Evolutionary conservation across 2,888 invertebrate genomes (phyloP).

Genomic region (Zygogramma bicolorata): DNA sequence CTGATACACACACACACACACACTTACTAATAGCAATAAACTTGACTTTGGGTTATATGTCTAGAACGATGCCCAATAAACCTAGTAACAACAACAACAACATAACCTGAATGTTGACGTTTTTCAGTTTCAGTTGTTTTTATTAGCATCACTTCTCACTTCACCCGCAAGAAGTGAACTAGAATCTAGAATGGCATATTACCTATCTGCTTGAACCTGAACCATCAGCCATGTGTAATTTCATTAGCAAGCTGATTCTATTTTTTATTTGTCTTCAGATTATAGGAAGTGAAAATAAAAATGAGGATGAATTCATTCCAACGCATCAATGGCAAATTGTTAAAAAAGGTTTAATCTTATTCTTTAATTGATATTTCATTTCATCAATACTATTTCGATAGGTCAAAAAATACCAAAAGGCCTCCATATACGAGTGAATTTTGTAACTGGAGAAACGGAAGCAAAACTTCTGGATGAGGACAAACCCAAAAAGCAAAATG

Average conservation of each 20-base stretch:
- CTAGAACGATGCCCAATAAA: too few relatives aligned
- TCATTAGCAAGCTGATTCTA: not conserved
- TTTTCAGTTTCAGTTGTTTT: too few relatives aligned
- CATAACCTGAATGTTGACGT: too few relatives aligned
- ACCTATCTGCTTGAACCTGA: too few relatives aligned
- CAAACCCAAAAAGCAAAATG: slow-evolving; percentile 49
- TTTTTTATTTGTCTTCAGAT: not conserved
- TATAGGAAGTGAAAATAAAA: slow-evolving; percentile 29
- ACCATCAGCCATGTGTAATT: not conserved
- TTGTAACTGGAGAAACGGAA: slow-evolving; percentile 80
- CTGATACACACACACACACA: too few relatives aligned
- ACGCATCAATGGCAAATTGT: slow-evolving; percentile 76
- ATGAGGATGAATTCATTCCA: slow-evolving; percentile 68
- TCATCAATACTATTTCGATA: slow-evolving; percentile 58
- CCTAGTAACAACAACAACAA: too few relatives aligned
- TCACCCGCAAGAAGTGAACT: too few relatives aligned
- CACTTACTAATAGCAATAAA: too few relatives aligned
- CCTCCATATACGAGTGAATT: slow-evolving; percentile 80
- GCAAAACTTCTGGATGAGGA: slow-evolving; percentile 77
- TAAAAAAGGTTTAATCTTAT: slow-evolving; percentile 68
- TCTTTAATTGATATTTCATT: slow-evolving; percentile 10
- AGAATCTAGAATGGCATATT: too few relatives aligned
- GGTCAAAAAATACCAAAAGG: slow-evolving; percentile 81
- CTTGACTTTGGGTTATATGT: too few relatives aligned
- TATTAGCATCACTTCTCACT: too few relatives aligned